These are phyloP conservation scores for Trilocha varians DNA, from an alignment of 2,888 invertebrate species.

Conservation along the genomic window DNA sequence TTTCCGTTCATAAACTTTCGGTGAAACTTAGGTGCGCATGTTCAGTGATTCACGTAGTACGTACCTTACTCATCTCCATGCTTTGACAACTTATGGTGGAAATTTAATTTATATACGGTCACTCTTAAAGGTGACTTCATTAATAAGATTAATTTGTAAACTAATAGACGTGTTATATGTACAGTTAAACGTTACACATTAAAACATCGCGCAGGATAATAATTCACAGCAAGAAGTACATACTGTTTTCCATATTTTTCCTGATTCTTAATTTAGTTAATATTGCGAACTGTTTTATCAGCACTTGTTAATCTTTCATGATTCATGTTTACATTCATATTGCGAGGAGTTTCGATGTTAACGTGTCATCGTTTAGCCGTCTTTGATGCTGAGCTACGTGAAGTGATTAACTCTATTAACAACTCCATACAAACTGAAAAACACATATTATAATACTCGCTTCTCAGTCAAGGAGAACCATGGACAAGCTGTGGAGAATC, in stretches of 20 bases:
- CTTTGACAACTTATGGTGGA: neutral
- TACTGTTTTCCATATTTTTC: neutral
- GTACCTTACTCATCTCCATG: neutral
- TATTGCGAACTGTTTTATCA: slow-evolving; percentile 13
- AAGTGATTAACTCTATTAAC: slow-evolving; percentile 48
- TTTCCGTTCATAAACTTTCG: neutral
- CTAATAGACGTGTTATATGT: neutral
- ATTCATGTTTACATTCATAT: slow-evolving; percentile 25
- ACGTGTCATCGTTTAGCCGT: slow-evolving; percentile 41
- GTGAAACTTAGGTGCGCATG: neutral
- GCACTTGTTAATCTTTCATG: slow-evolving; percentile 22
- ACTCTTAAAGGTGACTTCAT: neutral
- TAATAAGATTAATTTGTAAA: neutral
- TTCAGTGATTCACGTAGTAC: too few relatives aligned
- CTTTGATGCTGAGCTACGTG: slow-evolving; percentile 32
- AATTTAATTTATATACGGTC: neutral
- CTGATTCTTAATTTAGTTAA: neutral
- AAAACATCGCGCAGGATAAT: neutral
- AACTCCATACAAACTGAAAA: slow-evolving; percentile 41
- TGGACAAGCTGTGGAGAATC: slow-evolving; percentile 58
- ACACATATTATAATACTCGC: slow-evolving; percentile 19
- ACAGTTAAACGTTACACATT: neutral
- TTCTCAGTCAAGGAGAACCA: slow-evolving; percentile 23
- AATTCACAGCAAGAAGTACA: neutral
- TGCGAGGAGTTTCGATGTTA: slow-evolving; percentile 32